Conservation (phyloP, 1,140 invertebrate genomes). For the Glossosoma conforme region DNA sequence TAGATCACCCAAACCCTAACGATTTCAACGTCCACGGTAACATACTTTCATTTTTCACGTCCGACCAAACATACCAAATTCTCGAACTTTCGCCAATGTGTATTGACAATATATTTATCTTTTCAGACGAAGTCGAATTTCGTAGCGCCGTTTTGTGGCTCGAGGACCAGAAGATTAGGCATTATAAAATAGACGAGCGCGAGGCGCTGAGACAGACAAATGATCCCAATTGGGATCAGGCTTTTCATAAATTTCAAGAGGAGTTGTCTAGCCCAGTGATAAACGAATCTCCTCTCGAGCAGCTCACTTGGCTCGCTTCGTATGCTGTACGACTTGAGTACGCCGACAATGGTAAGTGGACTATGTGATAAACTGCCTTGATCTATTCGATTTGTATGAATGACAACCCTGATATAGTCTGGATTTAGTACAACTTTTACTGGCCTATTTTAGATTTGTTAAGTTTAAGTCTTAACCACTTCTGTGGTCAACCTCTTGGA, state of each 20-base stretch:
- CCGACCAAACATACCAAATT: constrained; percentile 11
- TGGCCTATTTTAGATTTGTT: too few species aligned
- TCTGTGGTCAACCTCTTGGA: too few species aligned
- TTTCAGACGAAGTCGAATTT: constrained; percentile 71
- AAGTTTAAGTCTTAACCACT: too few species aligned
- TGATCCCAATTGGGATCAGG: constrained; percentile 61
- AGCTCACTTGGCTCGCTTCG: constrained; percentile 82
- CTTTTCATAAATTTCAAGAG: constrained; percentile 70
- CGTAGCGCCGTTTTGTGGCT: constrained; percentile 82
- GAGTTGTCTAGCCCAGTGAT: constrained; percentile 63
- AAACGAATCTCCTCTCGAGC: constrained; percentile 51
- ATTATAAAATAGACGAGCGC: constrained; percentile 81
- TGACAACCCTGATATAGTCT: too few species aligned
- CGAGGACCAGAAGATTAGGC: constrained; percentile 90
- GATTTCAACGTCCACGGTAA: constrained; percentile 63
- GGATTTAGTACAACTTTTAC: too few species aligned
- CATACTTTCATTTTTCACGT: constrained; percentile 22
- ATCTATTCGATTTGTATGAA: too few species aligned
- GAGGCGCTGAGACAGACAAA: constrained; percentile 62
- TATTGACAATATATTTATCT: constrained; percentile 31
- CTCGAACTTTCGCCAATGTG: constrained; percentile 19
- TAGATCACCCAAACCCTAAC: constrained; percentile 69
- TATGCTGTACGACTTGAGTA: constrained; percentile 79
- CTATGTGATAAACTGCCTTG: too few species aligned
- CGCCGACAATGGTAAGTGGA: constrained; percentile 67